These are phyloP conservation scores for Diplodus sargus DNA, from an alignment of 2,797 vertebrate species.

Conservation along the genomic window DNA sequence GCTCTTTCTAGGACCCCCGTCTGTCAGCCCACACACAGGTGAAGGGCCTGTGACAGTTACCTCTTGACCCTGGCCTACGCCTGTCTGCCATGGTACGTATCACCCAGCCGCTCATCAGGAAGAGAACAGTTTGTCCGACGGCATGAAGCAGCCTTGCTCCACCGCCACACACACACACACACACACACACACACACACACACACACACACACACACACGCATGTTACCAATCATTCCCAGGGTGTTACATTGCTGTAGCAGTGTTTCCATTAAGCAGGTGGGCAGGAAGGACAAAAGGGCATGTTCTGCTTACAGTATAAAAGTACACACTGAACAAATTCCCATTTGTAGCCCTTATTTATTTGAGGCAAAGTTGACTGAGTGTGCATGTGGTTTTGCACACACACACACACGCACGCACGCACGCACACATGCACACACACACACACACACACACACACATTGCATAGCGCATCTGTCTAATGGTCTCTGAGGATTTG, in stretches of 20 bases:
- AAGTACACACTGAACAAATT: constrained; percentile 48
- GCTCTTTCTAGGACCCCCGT: constrained; percentile 43
- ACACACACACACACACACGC: constrained; percentile 6
- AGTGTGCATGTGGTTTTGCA: constrained; percentile 28
- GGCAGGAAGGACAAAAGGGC: constrained; percentile 64
- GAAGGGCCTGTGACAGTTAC: constrained; percentile 54
- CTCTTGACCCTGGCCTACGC: constrained; percentile 56
- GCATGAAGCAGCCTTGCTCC: constrained; percentile 31
- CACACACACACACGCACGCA: no score
- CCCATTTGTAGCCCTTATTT: constrained; percentile 43
- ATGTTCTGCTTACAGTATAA: constrained; percentile 51
- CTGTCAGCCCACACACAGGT: constrained; percentile 52
- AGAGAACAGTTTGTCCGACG: constrained; percentile 52
- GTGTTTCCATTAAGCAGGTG: constrained; percentile 63
- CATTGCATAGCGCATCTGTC: constrained; percentile 32
- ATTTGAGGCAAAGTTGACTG: constrained; percentile 45
- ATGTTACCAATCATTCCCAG: constrained; percentile 47
- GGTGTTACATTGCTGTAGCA: constrained; percentile 44
- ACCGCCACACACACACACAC: constrained; percentile 2
- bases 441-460: background rate
- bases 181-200: no score
- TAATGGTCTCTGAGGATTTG: constrained; percentile 32
- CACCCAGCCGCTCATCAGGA: constrained; percentile 62
- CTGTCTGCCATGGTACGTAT: constrained; percentile 62
- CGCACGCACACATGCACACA: no score